Base-by-base conservation (phyloP, 2,888 invertebrate species). In the Anoplius nigerrimus region DNA sequence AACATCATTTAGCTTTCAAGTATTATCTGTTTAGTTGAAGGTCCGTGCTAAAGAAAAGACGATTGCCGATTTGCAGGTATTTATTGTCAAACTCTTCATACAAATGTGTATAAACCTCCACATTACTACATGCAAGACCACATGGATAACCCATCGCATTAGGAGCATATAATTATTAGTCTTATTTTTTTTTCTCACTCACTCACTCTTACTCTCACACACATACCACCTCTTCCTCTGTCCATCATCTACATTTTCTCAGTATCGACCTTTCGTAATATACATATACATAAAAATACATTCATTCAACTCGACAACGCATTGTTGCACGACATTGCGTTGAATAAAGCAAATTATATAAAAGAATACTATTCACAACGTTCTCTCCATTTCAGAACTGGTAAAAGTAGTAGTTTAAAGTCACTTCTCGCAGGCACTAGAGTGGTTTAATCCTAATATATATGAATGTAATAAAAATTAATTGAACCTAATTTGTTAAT, bases 361-460 rank as follows among this genome's bases (percentile, higher is more conserved):
- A 82, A 81, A 82, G 76, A 85, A 84, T 82, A 85, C 80, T 86
- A 86, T 84, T 82, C 83, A 84, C 85, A 86, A 79, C 65, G 71
- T 69, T 79, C 66, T 74, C 61, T 72, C 62, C 65, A 56, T 63
- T 57, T 71, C 71, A 62, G 53, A 72, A 66, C 45, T 74, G 68
- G 67, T 78, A 79, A 76, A 84, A 83, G 81, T 69, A 72, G 70
- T 69, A 66, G 46, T 58, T 69, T 74, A 78, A 84, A 72, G 76
- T 76, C 83, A 83, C 80, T 75, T 83, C 71, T 56, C 22, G 27
- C 18, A 74, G 69, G 59, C 71, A 73, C 63, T 66, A 68, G 34
- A 60, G 6, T 56, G 43, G 46, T 22, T 71, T 57, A 57, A 57
- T 62, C n/a, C 58, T 53, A 34, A 34, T 34, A 34, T 60, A 62